Conservation (phyloP, 2,113 vertebrate species). For the Axis porcinus region DNA sequence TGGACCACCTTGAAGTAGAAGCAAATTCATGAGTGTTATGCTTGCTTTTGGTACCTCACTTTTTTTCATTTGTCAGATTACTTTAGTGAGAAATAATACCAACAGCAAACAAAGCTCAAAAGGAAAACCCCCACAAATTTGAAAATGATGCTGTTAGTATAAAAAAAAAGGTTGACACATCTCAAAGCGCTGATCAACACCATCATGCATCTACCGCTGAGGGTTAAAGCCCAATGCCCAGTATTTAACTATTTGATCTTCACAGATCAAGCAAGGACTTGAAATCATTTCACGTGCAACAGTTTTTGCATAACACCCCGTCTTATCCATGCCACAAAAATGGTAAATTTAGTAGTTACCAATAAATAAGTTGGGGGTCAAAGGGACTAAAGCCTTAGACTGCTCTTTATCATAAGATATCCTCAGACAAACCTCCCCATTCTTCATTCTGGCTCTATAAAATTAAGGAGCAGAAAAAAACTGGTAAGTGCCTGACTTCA, state of each 20-base stretch:
- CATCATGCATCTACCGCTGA: conserved; percentile 82
- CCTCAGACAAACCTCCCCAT: conserved; percentile 98
- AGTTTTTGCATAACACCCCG: conserved; percentile 84
- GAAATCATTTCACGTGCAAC: conserved; percentile 84
- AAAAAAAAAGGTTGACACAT: conserved; percentile 76
- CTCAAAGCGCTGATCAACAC: conserved; percentile 78
- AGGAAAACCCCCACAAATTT: conserved; percentile 71
- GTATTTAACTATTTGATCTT: conserved; percentile 60
- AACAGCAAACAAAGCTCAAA: conserved; percentile 78
- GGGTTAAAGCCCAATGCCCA: conserved; percentile 77
- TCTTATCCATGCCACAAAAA: conserved; percentile 90
- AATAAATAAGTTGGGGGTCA: conserved; percentile 83
- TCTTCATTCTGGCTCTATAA: conserved; percentile 97
- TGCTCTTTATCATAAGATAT: conserved; percentile 92
- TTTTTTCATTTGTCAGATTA: conserved; percentile 73
- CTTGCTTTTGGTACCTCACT: conserved; percentile 78
- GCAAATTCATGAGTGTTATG: conserved; percentile 73
- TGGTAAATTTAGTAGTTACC: conserved; percentile 92
- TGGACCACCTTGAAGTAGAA: conserved; percentile 71
- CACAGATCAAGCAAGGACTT: conserved; percentile 77
- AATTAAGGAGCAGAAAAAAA: conserved; percentile 86
- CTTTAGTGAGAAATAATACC: conserved; percentile 71
- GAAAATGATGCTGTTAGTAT: conserved; percentile 84
- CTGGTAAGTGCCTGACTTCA: conserved; percentile 66
- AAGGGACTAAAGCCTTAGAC: conserved; percentile 84